phyloP scores from a whole-genome alignment of 1,140 invertebrate genomes.

The Cryptotermes secundus region DNA sequence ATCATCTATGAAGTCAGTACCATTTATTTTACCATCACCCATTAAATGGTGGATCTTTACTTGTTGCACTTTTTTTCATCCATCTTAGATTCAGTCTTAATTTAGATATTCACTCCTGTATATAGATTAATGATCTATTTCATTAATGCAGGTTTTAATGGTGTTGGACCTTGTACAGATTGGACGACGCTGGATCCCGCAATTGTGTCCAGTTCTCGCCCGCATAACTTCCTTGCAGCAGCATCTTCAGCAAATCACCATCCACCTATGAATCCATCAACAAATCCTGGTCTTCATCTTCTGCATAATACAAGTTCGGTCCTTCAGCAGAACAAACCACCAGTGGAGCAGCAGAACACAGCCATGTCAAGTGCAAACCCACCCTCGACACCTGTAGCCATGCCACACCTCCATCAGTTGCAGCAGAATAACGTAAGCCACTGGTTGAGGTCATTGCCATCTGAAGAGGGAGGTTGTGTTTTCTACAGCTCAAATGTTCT shows the following conservation, averaged over 20 bases:
- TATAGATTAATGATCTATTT: no score
- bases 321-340: neutral
- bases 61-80: no score
- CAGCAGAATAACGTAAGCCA: neutral
- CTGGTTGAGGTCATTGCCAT: slow-evolving; percentile 8
- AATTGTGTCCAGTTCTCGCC: slow-evolving; percentile 66
- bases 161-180: slow-evolving; percentile 57
- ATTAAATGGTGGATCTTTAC: no score
- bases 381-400: neutral
- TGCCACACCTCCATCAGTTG: neutral
- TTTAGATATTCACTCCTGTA: no score
- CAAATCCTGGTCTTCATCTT: slow-evolving; percentile 19
- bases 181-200: slow-evolving; percentile 86
- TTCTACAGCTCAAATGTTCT: slow-evolving; percentile 10
- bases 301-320: neutral
- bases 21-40: no score
- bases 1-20: no score
- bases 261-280: neutral
- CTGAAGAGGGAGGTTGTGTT: neutral
- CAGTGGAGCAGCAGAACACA: neutral
- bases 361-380: neutral
- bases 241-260: slow-evolving; percentile 15
- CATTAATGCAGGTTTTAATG: slow-evolving; percentile 46
- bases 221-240: slow-evolving; percentile 40
- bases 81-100: no score